Evolutionary conservation across 2,888 invertebrate species (phyloP), one percentile per base, ranked within the genome.

Genomic region (Leucophenga maculata): DNA sequence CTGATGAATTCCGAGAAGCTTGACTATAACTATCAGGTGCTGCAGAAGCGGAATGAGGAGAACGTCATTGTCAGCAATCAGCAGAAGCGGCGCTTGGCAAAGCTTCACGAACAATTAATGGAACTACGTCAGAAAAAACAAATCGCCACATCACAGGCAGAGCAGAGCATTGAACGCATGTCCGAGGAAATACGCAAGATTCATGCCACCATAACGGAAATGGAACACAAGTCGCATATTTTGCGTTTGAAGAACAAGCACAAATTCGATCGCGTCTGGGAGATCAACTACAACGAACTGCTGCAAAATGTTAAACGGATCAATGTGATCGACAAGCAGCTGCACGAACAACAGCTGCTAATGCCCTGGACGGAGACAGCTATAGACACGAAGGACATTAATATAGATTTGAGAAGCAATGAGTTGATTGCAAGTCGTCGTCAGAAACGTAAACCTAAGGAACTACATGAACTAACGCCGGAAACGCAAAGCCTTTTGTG

Each of bases 1-100:
- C 90, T 95, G 67, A 91, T 97, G 77, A 97, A 97, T 85, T 93
- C 93, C 13, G 97, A 97, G 86, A 97, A 97, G 87, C 90, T 97
- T 67, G 95, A 96, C 79, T 97, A 97, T 85, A 97, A 96, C 85
- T 96, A 95, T 85, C 94, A 95, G 84, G 92, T 96, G 9, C 87
- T 97, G 59, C 95, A 94, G 88, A 94, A 94, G 83, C 91, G 96
- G 1, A 96, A 97, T 86, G 95, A 96, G 76, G 97, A 97, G 87
- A 95, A 95, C 85, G 90, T 93, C 0, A 92, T 94, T 52, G 93
- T 95, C 6, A 92, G 93, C 81, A 93, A 93, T 64, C 93, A 94
- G 77, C 95, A 95, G 80, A 95, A 94, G 80, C 90, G 94, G 11
- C 91, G 93, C 75, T 90, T 95, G 6, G 94, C 93, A 76, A 94